These are phyloP conservation scores for Tribolium madens DNA, from an alignment of 1,140 invertebrate genomes.

Conservation along the genomic window DNA sequence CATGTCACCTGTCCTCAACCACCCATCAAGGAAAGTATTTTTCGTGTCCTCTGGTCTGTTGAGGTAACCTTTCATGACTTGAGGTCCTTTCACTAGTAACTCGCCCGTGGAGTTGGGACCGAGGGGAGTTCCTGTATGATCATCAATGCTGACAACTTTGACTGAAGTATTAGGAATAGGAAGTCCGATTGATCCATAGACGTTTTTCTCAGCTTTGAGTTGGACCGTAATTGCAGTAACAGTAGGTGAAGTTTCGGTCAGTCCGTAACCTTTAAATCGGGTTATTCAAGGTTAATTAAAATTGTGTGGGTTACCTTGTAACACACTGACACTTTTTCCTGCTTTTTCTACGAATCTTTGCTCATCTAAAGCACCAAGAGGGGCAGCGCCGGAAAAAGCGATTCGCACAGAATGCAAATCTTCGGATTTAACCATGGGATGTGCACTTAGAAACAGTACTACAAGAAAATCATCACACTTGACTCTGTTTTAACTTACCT, in stretches of 20 bases:
- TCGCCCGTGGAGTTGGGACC: slow-evolving; percentile 72
- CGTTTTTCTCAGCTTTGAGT: slow-evolving; percentile 62
- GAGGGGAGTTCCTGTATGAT: slow-evolving; percentile 69
- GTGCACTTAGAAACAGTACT: slow-evolving; percentile 76
- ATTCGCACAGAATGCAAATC: slow-evolving; percentile 70
- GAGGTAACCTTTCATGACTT: slow-evolving; percentile 80
- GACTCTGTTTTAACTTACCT: slow-evolving; percentile 65
- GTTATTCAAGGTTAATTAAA: background rate
- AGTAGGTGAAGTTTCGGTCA: slow-evolving; percentile 74
- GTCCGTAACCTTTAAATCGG: slow-evolving; percentile 70
- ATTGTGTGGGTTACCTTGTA: slow-evolving; percentile 65
- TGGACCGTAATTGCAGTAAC: slow-evolving; percentile 59
- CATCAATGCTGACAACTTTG: slow-evolving; percentile 73
- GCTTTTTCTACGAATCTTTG: slow-evolving; percentile 68
- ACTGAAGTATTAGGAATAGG: slow-evolving; percentile 72
- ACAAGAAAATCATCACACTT: slow-evolving; percentile 61
- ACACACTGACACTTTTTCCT: slow-evolving; percentile 58
- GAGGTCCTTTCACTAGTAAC: slow-evolving; percentile 74
- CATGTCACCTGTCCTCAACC: slow-evolving; percentile 82
- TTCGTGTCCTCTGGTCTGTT: slow-evolving; percentile 77
- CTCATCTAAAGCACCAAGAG: slow-evolving; percentile 73
- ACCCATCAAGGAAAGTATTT: slow-evolving; percentile 74
- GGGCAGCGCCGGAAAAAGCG: slow-evolving; percentile 78
- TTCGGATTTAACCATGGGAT: slow-evolving; percentile 71
- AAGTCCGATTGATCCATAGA: slow-evolving; percentile 71